Evolutionary conservation across 2,888 invertebrate species (phyloP).

Genomic region (Pyralis farinalis): DNA sequence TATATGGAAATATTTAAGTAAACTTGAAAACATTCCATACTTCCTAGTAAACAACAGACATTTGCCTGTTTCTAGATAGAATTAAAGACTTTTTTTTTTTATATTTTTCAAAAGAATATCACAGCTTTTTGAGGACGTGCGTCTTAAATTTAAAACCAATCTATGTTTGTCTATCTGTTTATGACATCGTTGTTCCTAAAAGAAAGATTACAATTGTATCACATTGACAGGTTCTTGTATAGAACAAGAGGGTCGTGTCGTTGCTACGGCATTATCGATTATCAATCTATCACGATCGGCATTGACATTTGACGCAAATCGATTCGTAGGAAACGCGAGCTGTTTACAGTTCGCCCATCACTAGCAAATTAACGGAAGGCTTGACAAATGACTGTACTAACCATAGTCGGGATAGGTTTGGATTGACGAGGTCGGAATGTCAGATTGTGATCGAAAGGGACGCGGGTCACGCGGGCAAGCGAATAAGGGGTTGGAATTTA

Average conservation of each 20-base stretch:
- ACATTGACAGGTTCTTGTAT: constrained; percentile 11
- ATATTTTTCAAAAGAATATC: too few species aligned
- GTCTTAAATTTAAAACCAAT: too few species aligned
- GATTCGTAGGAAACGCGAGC: constrained; percentile 26
- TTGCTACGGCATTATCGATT: constrained; percentile 51
- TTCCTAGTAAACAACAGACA: too few species aligned
- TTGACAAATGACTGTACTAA: constrained; percentile 19
- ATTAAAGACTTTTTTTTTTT: too few species aligned
- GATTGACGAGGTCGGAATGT: background rate
- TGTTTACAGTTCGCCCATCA: constrained; percentile 16
- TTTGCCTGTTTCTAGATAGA: too few species aligned
- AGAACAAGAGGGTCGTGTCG: constrained; percentile 11
- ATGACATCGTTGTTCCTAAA: too few species aligned
- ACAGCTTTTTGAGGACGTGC: too few species aligned
- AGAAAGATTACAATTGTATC: too few species aligned
- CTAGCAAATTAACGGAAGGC: constrained; percentile 15
- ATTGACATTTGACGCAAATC: constrained; percentile 31
- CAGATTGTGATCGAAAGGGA: constrained; percentile 2
- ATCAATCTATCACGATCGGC: constrained; percentile 47
- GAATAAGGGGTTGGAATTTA: background rate
- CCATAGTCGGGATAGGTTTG: constrained; percentile 2
- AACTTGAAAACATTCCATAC: too few species aligned
- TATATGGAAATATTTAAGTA: too few species aligned
- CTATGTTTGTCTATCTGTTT: too few species aligned
- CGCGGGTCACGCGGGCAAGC: background rate